Percentiles rank a stretch among this genome's conserved stretches.
Conservation (phyloP, 2,797 vertebrate genomes). For the Chromobotia macracanthus region DNA sequence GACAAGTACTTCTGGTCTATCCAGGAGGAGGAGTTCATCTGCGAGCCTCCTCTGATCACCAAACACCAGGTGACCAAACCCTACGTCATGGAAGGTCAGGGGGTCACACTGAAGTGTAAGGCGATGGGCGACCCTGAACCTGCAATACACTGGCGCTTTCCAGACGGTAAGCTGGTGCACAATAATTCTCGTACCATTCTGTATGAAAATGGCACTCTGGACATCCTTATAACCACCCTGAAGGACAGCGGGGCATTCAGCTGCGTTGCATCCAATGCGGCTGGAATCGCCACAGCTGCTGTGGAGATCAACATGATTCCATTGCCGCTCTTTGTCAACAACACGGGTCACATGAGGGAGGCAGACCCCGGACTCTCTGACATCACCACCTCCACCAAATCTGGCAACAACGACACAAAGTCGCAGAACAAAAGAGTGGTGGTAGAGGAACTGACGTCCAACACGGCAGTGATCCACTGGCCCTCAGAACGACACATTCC, state of each 20-base stretch:
- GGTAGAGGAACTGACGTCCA: constrained; percentile 85
- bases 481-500: constrained; percentile 89
- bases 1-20: constrained; percentile 96
- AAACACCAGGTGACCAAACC: constrained; percentile 80
- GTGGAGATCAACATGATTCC: constrained; percentile 89
- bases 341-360: constrained; percentile 83
- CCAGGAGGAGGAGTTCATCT: constrained; percentile 92
- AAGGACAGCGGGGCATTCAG: constrained; percentile 91
- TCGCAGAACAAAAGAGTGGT: constrained; percentile 82
- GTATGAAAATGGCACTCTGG: constrained; percentile 88
- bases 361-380: constrained; percentile 87
- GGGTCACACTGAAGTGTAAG: constrained; percentile 86
- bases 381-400: constrained; percentile 88
- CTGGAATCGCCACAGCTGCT: constrained; percentile 87
- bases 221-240: constrained; percentile 90
- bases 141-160: constrained; percentile 88
- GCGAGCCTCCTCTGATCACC: constrained; percentile 89
- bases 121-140: constrained; percentile 90
- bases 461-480: constrained; percentile 90
- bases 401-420: constrained; percentile 86
- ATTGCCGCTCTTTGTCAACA: constrained; percentile 86
- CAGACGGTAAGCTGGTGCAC: constrained; percentile 89
- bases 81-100: constrained; percentile 89
- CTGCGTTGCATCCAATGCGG: constrained; percentile 93
- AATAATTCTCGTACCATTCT: constrained; percentile 87